phyloP scores from a whole-genome alignment of 2,113 vertebrate species.

The Micronycteris hirsuta region DNA sequence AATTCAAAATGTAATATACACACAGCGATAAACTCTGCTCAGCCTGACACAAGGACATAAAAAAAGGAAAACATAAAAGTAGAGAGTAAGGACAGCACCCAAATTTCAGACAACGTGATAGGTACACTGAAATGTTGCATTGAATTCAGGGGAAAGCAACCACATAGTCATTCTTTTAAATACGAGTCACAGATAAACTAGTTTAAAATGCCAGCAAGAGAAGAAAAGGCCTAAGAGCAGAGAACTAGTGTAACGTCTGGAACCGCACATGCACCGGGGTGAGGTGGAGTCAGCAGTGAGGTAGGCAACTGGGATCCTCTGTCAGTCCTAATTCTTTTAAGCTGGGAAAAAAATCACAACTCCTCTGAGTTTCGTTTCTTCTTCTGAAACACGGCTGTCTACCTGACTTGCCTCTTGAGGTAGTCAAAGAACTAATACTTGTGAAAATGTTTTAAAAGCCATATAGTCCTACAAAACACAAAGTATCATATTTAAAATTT shows the following conservation, averaged over 20 bases:
- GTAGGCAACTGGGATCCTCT: neutral
- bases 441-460: neutral
- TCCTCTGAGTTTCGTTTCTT: neutral
- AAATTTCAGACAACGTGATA: neutral
- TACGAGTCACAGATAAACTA: neutral
- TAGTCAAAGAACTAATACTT: neutral
- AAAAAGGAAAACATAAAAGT: neutral
- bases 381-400: neutral
- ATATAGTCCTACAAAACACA: neutral
- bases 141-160: neutral
- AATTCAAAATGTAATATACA: constrained; percentile 30
- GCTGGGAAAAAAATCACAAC: neutral
- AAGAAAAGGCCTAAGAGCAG: neutral
- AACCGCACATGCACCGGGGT: neutral
- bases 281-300: neutral
- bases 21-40: neutral
- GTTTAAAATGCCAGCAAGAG: neutral
- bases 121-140: neutral
- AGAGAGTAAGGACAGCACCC: neutral
- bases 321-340: neutral
- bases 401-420: neutral
- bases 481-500: neutral
- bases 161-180: neutral
- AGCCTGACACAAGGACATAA: neutral
- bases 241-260: neutral